phyloP scores from a whole-genome alignment of 2,797 vertebrate genomes.

The Pteronotus mesoamericanus region DNA sequence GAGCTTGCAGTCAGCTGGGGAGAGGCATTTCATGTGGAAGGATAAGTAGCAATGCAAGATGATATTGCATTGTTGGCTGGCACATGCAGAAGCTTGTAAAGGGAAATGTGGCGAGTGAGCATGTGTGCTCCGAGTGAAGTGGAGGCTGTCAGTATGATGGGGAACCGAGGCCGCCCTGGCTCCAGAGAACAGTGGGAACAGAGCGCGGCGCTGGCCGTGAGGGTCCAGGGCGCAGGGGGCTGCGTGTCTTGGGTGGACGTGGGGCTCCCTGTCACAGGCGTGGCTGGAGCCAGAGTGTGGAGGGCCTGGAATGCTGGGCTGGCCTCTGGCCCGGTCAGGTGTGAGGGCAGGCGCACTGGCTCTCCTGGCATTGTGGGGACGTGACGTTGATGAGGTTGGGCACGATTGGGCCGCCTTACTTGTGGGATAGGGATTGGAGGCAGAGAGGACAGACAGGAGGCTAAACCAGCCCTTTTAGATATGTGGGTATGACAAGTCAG shows the following conservation, averaged over 20 bases:
- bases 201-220: not conserved
- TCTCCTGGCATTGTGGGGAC: not conserved
- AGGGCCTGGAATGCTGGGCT: not conserved
- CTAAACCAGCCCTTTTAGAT: not conserved
- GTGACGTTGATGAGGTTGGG: not conserved
- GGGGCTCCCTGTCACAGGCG: too few species aligned
- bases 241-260: fast-evolving
- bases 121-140: fast-evolving
- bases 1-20: not conserved
- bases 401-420: not conserved
- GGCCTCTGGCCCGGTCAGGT: not conserved
- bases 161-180: not conserved
- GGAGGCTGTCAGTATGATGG: not conserved
- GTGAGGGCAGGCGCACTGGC: not conserved
- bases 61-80: not conserved
- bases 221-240: fast-evolving
- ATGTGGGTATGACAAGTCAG: not conserved
- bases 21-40: not conserved
- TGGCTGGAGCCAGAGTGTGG: too few species aligned
- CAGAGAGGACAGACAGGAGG: not conserved
- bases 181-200: too few species aligned
- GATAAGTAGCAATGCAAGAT: not conserved
- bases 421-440: not conserved
- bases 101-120: not conserved
- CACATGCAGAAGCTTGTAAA: not conserved